Conservation (phyloP, 2,888 invertebrate genomes). For the Agriotes lineatus region DNA sequence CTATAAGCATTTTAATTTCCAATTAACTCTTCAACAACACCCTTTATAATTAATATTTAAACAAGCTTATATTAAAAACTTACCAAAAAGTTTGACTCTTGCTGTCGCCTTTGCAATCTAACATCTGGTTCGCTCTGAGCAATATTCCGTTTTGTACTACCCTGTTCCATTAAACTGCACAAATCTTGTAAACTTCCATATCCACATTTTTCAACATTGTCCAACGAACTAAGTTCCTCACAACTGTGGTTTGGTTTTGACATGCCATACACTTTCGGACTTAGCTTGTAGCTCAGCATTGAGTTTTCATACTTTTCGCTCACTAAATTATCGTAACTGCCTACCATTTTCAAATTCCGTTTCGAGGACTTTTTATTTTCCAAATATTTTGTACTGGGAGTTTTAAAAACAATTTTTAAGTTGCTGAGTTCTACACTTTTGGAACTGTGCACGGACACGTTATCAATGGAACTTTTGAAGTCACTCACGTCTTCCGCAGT, state of each 20-base stretch:
- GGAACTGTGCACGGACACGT: constrained; percentile 72
- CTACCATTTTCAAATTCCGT: constrained; percentile 54
- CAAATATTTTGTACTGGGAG: constrained; percentile 56
- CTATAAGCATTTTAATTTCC: too few relatives aligned
- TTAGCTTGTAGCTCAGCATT: constrained; percentile 69
- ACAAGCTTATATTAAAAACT: too few relatives aligned
- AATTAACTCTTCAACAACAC: too few relatives aligned
- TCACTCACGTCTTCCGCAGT: constrained; percentile 50
- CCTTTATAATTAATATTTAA: too few relatives aligned
- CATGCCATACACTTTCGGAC: constrained; percentile 76
- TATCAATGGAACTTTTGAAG: constrained; percentile 66
- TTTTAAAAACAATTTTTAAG: constrained; percentile 60
- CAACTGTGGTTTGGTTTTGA: constrained; percentile 63
- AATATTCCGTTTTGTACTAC: constrained; percentile 51
- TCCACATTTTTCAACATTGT: constrained; percentile 59
- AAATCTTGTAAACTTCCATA: constrained; percentile 79
- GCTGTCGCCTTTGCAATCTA: constrained; percentile 61
- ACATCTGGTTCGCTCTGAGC: constrained; percentile 78
- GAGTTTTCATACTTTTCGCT: constrained; percentile 58
- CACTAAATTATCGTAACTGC: constrained; percentile 60
- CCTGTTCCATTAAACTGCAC: constrained; percentile 56
- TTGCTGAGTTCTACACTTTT: constrained; percentile 69
- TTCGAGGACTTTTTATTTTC: constrained; percentile 56
- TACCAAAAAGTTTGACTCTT: constrained; percentile 41
- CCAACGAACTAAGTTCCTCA: constrained; percentile 61